Evolutionary conservation across 2,888 invertebrate species (phyloP), one percentile per base, ranked within the genome.

Genomic region (Kryphioiulus occultus): DNA sequence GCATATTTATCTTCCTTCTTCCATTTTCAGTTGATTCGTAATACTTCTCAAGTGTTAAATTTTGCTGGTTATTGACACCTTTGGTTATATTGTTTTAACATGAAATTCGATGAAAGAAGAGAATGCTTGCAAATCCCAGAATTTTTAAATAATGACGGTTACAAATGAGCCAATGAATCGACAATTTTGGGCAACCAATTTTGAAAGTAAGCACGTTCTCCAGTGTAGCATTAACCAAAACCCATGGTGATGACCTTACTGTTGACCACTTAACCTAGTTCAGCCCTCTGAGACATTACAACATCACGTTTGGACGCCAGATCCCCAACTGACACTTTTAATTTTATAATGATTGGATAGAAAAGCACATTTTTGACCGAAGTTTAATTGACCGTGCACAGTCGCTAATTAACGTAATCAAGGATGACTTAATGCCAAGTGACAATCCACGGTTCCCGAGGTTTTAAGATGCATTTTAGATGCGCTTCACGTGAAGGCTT

Each of bases 381-480:
- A 68, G 59, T 68, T 68, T n/a, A 68, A 68, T 68, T 68, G 59
- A 68, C 68, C 68, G 26, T 68, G 22, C n/a, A 1, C 68, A 68
- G 10, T n/a, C 22, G 68, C 26, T 68, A 68, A 68, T 68, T 68
- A 26, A 68, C 68, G 19, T 68, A 68, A 68, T 68, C 68, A 68
- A 26, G 68, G 26, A 26, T 68, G 68, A 68, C 22, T 26, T 68
- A 68, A 68, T 68, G 68, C 68, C 68, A 12, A 22, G 22, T 68
- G 68, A 68, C n/a, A 68, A 68, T 5, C 22, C 68, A 68, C 68
- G 22, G 4, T 68, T 68, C 22, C 68, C 68, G 22, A 22, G 68
- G n/a, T 68, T 68, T 68, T 26, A 68, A 68, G 68, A 68, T 10
- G 68, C 68, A 22, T 3, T 10, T 68, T 68, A 1, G 22, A 68